Evolutionary conservation across 35 echinoderm and acorn worm genomes (phyloP), one percentile per base, ranked within the genome.

Genomic region (Ptychodera flava): DNA sequence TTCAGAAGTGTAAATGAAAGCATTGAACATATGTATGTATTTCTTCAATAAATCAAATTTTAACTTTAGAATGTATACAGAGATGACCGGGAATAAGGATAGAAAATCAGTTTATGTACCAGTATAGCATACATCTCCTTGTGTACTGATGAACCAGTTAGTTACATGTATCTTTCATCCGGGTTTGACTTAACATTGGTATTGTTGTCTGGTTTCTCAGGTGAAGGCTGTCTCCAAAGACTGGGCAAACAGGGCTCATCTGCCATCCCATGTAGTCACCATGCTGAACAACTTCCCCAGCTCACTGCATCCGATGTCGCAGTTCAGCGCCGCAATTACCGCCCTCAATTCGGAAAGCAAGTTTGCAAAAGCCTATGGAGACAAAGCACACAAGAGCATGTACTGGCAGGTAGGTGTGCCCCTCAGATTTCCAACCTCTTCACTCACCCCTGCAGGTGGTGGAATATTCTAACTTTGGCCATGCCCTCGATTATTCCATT

Each of bases 231-330:
- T 98, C 35, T 98, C 95, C 14, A 90, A 90, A 36, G 92, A 98
- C 28, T 98, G 95, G 95, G 93, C 93, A 6, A 38, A 87, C 32
- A 85, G 95, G 81, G 95, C 90, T 28, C 83, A 90, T 35, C 78
- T 98, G 27, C 95, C 95, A 0, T 90, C 90, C 2, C 95, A 98
- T 78, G 92, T 98, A 16, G 90, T 90, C 33, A 92, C 93, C 81
- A 98, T 98, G 95, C 80, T 98, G 81, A 98, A 94, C 38, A 98
- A 98, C 81, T 98, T 98, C 90, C 95, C 95, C 32, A 86, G 38
- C n/a, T 88, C 86, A 38, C 87, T 98, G 12, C 95, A 98, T 92
- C 95, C 95, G 2, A 98, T 98, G 95, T 98, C 95, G 78, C 95
- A 98, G 35, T 98, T 98, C 85, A 94, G 95, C 83, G 95, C 95